Percentiles rank a stretch among this genome's conserved stretches.
Conservation (phyloP, 2,113 vertebrate species). For the Condylura cristata region DNA sequence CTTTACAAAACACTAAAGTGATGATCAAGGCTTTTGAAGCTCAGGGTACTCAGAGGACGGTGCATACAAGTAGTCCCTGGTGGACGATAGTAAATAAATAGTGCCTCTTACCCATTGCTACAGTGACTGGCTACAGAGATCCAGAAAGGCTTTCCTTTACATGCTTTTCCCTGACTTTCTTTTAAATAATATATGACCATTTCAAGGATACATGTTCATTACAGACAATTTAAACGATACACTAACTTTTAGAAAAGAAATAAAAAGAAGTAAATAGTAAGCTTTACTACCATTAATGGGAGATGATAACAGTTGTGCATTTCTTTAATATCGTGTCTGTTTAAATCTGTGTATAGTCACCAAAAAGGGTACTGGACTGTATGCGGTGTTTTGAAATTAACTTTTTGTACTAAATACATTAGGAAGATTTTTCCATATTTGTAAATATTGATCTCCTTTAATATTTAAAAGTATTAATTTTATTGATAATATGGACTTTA, state of each 20-base stretch:
- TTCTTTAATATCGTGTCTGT: background rate
- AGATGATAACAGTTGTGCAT: background rate
- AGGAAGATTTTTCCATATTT: background rate
- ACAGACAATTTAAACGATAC: background rate
- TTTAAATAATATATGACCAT: background rate
- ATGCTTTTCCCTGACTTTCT: background rate
- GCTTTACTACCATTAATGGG: background rate
- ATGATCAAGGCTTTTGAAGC: background rate
- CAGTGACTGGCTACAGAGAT: background rate
- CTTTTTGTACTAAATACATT: slow-evolving; percentile 1
- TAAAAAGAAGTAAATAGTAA: background rate
- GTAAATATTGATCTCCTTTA: background rate
- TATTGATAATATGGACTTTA: background rate
- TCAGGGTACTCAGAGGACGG: background rate
- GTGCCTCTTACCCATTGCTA: background rate
- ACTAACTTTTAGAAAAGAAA: background rate
- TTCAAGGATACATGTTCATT: background rate
- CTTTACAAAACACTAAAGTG: background rate
- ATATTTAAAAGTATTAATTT: background rate
- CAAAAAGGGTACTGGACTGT: background rate
- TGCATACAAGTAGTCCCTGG: background rate
- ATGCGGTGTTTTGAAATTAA: background rate
- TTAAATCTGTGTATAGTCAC: background rate
- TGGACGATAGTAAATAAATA: background rate
- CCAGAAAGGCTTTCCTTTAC: background rate